Evolutionary conservation across 1,140 invertebrate species (phyloP).

Genomic region (Eupristina koningsbergeri): DNA sequence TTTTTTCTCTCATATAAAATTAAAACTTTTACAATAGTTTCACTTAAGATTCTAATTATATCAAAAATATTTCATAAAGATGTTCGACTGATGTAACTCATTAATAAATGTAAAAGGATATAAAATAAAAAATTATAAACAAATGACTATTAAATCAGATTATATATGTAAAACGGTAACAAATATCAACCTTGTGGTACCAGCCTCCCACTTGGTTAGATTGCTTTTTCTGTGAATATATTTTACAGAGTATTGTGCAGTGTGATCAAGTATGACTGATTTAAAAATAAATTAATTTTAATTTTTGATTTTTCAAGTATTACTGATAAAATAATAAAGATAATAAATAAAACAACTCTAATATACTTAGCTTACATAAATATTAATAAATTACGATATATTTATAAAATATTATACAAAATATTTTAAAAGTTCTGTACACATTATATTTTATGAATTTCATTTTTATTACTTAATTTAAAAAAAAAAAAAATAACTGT

Average conservation of each 20-base stretch:
- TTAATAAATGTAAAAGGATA: conserved; percentile 9
- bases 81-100: conserved; percentile 35
- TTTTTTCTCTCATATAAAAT: too few relatives aligned
- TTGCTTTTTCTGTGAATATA: conserved; percentile 30
- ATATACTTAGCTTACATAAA: conserved; percentile 39
- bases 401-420: not conserved
- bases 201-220: conserved; percentile 36
- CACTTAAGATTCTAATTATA: not conserved
- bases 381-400: conserved; percentile 19
- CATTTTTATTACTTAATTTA: not conserved
- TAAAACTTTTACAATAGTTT: too few relatives aligned
- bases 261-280: conserved; percentile 35
- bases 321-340: too few relatives aligned
- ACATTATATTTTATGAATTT: not conserved
- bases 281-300: conserved; percentile 32
- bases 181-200: conserved; percentile 22
- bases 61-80: not conserved
- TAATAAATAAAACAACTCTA: conserved; percentile 28
- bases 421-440: not conserved
- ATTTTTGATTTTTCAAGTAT: conserved; percentile 30
- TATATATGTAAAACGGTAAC: conserved; percentile 7
- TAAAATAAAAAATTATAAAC: conserved; percentile 11
- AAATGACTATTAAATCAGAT: conserved; percentile 33
- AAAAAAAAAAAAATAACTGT: not conserved
- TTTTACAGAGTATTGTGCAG: conserved; percentile 39